Evolutionary conservation across 53 echinoderm and acorn worm species (phyloP).

Genomic region (Arbacia lixula): DNA sequence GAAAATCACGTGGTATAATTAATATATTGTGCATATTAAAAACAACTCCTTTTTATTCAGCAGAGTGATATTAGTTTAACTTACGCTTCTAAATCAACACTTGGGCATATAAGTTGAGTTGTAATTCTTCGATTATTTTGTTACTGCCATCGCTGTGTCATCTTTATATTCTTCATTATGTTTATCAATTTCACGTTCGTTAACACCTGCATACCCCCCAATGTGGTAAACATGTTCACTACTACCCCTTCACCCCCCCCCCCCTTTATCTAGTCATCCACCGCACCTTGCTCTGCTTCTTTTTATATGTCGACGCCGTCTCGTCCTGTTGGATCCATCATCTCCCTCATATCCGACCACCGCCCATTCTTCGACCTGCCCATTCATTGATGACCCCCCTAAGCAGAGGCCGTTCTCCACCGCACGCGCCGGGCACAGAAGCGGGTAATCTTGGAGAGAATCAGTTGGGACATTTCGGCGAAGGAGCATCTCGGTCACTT

Average conservation of each 20-base stretch:
- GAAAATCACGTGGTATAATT: too few species aligned
- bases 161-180: too few species aligned
- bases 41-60: too few species aligned
- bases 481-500: conserved; percentile 17
- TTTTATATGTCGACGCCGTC: background rate
- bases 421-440: conserved; percentile 6
- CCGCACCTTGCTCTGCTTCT: background rate
- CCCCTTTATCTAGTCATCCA: background rate
- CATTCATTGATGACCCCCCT: background rate
- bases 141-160: too few species aligned
- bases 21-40: too few species aligned
- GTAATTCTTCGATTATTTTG: too few species aligned
- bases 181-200: too few species aligned
- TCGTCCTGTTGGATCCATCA: background rate
- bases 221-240: too few species aligned
- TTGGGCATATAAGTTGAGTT: too few species aligned
- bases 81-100: too few species aligned
- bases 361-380: background rate
- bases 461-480: conserved; percentile 23
- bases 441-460: conserved; percentile 8
- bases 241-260: background rate
- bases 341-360: background rate
- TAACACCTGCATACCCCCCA: too few species aligned
- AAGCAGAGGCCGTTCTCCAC: background rate
- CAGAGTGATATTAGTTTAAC: too few species aligned